phyloP scores from a whole-genome alignment of 2,888 invertebrate genomes.

The Orgyia antiqua region DNA sequence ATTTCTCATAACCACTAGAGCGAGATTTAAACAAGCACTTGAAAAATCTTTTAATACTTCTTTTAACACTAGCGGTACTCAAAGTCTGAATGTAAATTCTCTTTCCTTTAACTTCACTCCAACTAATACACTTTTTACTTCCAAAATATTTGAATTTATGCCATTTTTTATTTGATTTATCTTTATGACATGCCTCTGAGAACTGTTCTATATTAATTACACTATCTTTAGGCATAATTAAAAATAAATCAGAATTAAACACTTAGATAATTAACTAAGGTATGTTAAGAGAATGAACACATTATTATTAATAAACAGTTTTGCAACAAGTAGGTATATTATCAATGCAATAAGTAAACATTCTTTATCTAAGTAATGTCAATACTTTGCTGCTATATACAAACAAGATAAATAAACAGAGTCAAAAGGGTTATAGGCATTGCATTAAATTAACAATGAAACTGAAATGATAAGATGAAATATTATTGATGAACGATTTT shows the following conservation, averaged over 20 bases:
- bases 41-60: conserved; percentile 59
- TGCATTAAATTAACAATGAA: no score
- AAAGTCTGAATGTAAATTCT: conserved; percentile 53
- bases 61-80: conserved; percentile 51
- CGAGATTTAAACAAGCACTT: conserved; percentile 56
- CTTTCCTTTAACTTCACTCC: conserved; percentile 39
- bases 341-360: no score
- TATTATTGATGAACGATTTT: no score
- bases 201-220: conserved; percentile 19
- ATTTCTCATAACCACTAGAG: conserved; percentile 78
- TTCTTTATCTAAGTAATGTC: no score
- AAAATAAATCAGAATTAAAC: conserved; percentile 1
- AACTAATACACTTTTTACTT: conserved; percentile 36
- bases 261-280: neutral
- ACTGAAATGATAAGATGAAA: no score
- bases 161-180: conserved; percentile 32
- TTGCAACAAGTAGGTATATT: no score
- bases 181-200: conserved; percentile 13
- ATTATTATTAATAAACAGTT: no score
- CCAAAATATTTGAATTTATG: conserved; percentile 45
- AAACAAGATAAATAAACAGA: no score
- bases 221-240: conserved; percentile 7
- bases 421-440: no score
- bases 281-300: no score
- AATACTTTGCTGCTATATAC: no score